A percentile compares a stretch with the other conserved stretches of the same genome.
Conservation (phyloP, 2,888 invertebrate genomes). For the Aporophyla nigra region DNA sequence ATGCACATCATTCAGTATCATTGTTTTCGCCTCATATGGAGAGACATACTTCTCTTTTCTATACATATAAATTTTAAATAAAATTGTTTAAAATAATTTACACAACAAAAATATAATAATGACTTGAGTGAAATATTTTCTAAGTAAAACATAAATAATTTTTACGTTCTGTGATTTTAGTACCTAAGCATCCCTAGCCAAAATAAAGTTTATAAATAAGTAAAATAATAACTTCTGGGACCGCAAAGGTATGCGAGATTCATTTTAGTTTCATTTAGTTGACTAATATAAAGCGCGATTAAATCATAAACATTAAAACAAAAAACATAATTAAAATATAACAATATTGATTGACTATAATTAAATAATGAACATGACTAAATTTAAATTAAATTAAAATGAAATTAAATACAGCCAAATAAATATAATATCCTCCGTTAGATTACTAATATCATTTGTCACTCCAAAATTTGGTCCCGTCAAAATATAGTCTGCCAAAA, state of each 20-base stretch:
- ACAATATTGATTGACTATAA: slow-evolving; percentile 45
- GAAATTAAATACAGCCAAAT: slow-evolving; percentile 39
- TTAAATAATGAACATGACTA: slow-evolving; percentile 29
- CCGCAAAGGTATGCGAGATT: slow-evolving; percentile 31
- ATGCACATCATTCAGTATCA: slow-evolving; percentile 4
- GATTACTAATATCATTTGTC: slow-evolving; percentile 19
- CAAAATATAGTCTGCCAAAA: slow-evolving; percentile 36
- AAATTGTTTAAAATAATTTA: slow-evolving; percentile 43
- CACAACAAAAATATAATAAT: slow-evolving; percentile 55
- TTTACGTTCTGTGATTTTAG: slow-evolving; percentile 8
- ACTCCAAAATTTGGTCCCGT: slow-evolving; percentile 43
- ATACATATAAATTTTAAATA: slow-evolving; percentile 24
- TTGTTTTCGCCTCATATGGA: not conserved
- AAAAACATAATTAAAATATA: slow-evolving; percentile 52
- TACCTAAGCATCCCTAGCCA: slow-evolving; percentile 18
- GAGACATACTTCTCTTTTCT: slow-evolving; percentile 4
- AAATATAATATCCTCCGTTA: slow-evolving; percentile 40
- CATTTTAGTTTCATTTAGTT: slow-evolving; percentile 36
- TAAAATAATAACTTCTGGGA: slow-evolving; percentile 31
- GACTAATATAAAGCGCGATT: slow-evolving; percentile 28
- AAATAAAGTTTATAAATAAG: slow-evolving; percentile 7
- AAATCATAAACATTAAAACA: slow-evolving; percentile 35
- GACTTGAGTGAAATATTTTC: slow-evolving; percentile 51
- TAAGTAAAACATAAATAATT: slow-evolving; percentile 31
- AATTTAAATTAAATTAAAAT: slow-evolving; percentile 8